A percentile compares a stretch with the other conserved stretches of the same genome.
Conservation (phyloP, 2,888 invertebrate genomes). For the Agriopis leucophaearia region DNA sequence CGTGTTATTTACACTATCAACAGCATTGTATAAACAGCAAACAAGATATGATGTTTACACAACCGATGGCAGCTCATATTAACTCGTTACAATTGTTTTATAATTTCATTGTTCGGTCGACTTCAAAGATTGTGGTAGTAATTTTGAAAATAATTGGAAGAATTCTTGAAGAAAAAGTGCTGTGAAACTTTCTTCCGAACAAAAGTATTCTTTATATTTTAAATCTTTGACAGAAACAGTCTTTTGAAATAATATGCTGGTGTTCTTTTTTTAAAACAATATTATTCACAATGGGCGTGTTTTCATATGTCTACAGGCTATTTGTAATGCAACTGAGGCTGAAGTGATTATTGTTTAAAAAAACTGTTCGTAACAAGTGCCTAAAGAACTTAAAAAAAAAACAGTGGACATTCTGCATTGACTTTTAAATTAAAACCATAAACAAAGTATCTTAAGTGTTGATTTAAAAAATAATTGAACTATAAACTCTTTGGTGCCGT, state of each 20-base stretch:
- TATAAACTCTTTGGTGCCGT: too few relatives aligned
- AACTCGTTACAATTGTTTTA: constrained; percentile 28
- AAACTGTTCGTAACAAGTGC: constrained; percentile 18
- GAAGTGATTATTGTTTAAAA: constrained; percentile 51
- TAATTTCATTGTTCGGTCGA: constrained; percentile 36
- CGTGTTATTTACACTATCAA: constrained; percentile 19
- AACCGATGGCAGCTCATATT: constrained; percentile 24
- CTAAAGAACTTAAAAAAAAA: constrained; percentile 1
- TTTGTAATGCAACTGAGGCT: constrained; percentile 71
- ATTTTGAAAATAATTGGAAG: not conserved
- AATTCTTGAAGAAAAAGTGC: not conserved
- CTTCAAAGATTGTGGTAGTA: constrained; percentile 1
- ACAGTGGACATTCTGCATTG: constrained; percentile 22
- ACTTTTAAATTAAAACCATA: not conserved
- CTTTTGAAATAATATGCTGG: constrained; percentile 19
- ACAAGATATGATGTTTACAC: constrained; percentile 36
- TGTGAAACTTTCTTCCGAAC: not conserved
- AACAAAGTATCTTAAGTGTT: too few relatives aligned
- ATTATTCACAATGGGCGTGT: constrained; percentile 75
- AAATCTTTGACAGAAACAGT: not conserved
- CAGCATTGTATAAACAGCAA: constrained; percentile 28
- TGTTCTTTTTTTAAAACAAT: constrained; percentile 19
- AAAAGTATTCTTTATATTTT: not conserved
- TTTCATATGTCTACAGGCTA: constrained; percentile 78
- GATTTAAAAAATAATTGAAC: too few relatives aligned